Evolutionary conservation across 2,797 vertebrate species (phyloP).

Genomic region (Myotis pilosus): DNA sequence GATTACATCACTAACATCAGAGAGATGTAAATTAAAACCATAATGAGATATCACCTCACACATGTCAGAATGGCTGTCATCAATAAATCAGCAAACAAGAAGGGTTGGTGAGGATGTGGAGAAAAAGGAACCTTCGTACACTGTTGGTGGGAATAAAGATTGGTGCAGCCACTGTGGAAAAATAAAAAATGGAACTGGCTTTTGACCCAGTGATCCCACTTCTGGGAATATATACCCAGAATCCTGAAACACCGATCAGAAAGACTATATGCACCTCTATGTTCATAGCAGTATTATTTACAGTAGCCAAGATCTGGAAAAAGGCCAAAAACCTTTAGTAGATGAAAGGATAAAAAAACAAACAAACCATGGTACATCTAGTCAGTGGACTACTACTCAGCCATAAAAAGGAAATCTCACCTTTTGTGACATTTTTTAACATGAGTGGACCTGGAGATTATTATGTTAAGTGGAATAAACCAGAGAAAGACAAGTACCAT

Average conservation of each 20-base stretch:
- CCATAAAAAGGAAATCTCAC: neutral
- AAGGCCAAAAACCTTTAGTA: neutral
- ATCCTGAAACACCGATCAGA: neutral
- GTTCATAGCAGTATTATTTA: neutral
- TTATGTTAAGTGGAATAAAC: neutral
- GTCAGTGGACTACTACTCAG: neutral
- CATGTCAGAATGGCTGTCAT: neutral
- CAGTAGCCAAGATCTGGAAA: neutral
- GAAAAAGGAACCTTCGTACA: neutral
- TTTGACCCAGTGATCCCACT: neutral
- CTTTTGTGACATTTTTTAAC: neutral
- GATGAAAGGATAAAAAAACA: neutral
- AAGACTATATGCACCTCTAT: neutral
- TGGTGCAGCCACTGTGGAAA: neutral
- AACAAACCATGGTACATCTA: neutral
- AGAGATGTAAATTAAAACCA: neutral
- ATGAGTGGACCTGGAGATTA: neutral
- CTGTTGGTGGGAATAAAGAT: neutral
- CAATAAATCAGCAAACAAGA: neutral
- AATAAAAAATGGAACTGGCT: neutral
- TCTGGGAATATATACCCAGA: neutral
- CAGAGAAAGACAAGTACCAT: neutral
- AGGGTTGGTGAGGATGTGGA: neutral
- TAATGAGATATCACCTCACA: neutral
- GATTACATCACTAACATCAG: neutral